Conservation (phyloP, 2,797 vertebrate species). For the Danio aesculapii region DNA sequence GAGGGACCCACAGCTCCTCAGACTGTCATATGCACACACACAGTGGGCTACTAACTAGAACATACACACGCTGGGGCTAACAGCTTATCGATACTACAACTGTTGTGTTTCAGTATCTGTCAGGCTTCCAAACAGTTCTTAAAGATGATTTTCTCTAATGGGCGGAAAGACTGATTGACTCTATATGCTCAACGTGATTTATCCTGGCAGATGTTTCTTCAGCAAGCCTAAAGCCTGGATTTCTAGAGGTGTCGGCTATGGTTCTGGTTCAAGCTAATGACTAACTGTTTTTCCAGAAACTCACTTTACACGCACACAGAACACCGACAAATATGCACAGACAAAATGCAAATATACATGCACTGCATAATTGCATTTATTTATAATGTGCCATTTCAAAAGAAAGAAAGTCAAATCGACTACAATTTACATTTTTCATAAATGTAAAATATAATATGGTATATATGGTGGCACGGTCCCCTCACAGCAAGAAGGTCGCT, state of each 20-base stretch:
- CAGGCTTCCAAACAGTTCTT: conserved; percentile 14
- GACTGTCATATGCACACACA: conserved; percentile 23
- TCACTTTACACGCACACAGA: neutral
- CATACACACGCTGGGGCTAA: neutral
- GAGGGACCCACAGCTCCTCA: conserved; percentile 27
- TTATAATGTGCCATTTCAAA: too few species aligned
- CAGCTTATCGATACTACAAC: conserved; percentile 16
- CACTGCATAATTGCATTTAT: too few species aligned
- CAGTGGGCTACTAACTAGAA: conserved; percentile 4
- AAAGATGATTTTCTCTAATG: neutral
- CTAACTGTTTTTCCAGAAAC: neutral
- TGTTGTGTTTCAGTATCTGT: neutral
- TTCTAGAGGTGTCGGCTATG: neutral
- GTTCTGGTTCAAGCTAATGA: neutral
- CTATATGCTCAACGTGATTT: neutral
- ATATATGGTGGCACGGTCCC: too few species aligned
- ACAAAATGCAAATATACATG: too few species aligned
- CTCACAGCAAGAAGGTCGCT: too few species aligned
- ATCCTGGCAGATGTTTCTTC: neutral
- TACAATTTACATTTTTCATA: too few species aligned
- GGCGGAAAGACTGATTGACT: neutral
- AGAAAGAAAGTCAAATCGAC: too few species aligned
- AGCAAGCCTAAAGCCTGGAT: neutral
- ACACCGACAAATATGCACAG: neutral
- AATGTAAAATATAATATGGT: too few species aligned